Evolutionary conservation across 2,888 invertebrate species (phyloP).

Genomic region (Clepsis dumicolana): DNA sequence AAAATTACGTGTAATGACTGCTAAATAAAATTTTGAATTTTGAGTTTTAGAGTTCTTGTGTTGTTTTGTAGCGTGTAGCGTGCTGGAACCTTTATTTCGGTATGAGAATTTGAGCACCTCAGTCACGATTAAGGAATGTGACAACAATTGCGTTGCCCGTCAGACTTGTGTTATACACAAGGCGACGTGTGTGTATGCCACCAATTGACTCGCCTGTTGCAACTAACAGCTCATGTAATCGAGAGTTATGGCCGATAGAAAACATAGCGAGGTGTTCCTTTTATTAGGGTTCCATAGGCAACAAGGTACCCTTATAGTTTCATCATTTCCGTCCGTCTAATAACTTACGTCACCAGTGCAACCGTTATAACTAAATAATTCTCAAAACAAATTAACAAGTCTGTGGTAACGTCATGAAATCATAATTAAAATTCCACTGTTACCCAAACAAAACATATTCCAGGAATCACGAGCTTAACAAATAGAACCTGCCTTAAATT

Average conservation of each 20-base stretch:
- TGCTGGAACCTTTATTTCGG: no score
- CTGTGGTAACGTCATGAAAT: no score
- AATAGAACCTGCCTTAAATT: background rate
- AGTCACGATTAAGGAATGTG: slow-evolving; percentile 74
- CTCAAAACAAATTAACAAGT: no score
- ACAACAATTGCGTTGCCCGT: slow-evolving; percentile 70
- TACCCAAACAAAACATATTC: background rate
- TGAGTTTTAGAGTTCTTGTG: no score
- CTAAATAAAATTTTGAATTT: no score
- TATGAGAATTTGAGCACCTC: slow-evolving; percentile 58
- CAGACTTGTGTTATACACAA: slow-evolving; percentile 46
- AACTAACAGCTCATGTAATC: background rate
- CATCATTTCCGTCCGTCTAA: no score
- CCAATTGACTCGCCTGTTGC: slow-evolving; percentile 23
- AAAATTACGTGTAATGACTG: no score
- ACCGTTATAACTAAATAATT: no score
- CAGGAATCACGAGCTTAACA: background rate
- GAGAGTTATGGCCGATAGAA: background rate
- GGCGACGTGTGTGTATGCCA: slow-evolving; percentile 20
- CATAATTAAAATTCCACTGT: background rate
- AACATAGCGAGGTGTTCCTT: background rate
- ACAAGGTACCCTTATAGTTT: no score
- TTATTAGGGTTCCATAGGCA: background rate
- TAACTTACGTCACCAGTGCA: no score
- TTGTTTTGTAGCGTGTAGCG: no score